Conservation (phyloP, 2,888 invertebrate species). For the Yponomeuta sedellus region DNA sequence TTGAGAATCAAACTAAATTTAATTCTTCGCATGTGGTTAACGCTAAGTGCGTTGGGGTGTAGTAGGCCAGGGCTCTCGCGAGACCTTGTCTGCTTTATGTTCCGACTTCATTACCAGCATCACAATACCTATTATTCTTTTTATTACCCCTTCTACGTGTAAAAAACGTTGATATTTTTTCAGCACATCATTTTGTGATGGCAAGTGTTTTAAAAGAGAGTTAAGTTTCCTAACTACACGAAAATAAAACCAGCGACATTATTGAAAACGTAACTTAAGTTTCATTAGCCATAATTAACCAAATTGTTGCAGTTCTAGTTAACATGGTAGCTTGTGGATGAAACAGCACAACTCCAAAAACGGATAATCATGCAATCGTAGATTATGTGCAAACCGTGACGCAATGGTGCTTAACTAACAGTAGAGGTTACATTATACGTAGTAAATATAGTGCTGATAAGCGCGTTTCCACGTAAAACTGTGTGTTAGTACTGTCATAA, state of each 20-base stretch:
- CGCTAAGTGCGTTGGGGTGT: background rate
- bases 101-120: slow-evolving; percentile 1
- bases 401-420: background rate
- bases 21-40: background rate
- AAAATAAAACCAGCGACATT: no score
- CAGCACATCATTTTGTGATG: background rate
- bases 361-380: background rate
- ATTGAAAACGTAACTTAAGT: no score
- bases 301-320: no score
- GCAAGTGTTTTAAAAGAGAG: no score
- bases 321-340: no score
- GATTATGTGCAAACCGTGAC: background rate
- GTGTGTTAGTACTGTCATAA: background rate
- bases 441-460: background rate
- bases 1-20: background rate
- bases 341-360: background rate
- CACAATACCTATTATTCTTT: slow-evolving; percentile 1
- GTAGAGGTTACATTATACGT: background rate
- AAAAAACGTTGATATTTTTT: background rate
- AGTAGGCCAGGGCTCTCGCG: slow-evolving; percentile 3
- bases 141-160: background rate
- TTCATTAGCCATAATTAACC: no score
- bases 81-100: background rate
- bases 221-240: no score
- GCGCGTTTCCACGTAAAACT: slow-evolving; percentile 6